Evolutionary conservation across 2,797 vertebrate genomes (phyloP).

Genomic region (Sarcoramphus papa): DNA sequence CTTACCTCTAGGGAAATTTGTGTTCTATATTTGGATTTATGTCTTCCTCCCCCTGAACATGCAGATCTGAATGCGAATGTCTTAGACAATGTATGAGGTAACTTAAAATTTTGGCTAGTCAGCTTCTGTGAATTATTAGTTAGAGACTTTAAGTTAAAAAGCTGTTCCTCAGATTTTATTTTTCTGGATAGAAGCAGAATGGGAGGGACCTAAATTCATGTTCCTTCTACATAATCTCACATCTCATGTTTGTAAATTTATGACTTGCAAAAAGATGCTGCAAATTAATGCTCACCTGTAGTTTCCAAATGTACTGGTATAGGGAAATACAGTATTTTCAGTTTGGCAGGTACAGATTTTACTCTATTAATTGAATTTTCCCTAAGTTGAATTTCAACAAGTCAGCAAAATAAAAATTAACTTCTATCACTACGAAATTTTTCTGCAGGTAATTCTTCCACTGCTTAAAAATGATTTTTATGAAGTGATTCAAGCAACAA

Average conservation of each 20-base stretch:
- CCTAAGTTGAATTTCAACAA: neutral
- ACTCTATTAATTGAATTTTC: neutral
- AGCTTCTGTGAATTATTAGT: neutral
- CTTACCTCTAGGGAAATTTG: neutral
- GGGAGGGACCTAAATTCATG: neutral
- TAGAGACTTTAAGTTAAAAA: neutral
- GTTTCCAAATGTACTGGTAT: neutral
- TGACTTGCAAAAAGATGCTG: neutral
- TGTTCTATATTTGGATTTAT: neutral
- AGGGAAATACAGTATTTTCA: neutral
- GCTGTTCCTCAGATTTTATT: neutral
- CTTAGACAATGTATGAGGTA: neutral
- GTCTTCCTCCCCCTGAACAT: neutral
- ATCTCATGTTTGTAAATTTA: neutral
- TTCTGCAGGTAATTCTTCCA: conserved; percentile 81
- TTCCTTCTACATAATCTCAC: neutral
- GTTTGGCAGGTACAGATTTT: neutral
- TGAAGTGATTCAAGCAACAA: conserved; percentile 78
- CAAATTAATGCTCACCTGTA: neutral
- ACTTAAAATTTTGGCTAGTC: neutral
- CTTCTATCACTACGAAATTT: neutral
- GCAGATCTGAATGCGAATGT: neutral
- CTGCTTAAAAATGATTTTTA: conserved; percentile 86
- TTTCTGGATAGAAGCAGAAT: neutral
- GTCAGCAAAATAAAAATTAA: neutral